Evolutionary conservation across 2,113 vertebrate genomes (phyloP).

Genomic region (Callochromis pleurospilus): DNA sequence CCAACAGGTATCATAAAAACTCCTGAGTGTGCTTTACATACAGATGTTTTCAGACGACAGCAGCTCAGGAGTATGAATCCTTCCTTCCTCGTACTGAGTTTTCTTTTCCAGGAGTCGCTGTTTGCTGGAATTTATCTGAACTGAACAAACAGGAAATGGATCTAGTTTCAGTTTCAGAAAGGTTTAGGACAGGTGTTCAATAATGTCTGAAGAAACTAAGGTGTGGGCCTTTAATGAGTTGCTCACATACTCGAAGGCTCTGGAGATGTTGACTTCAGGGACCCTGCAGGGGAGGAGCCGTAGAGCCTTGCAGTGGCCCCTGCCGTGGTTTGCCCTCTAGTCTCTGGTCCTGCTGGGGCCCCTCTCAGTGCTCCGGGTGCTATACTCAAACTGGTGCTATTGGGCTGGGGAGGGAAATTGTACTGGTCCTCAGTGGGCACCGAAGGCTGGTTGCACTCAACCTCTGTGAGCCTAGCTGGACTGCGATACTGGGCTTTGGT

Average conservation of each 20-base stretch:
- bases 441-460: not conserved
- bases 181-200: not conserved
- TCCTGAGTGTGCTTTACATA: not conserved
- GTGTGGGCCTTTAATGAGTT: rapidly evolving
- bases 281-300: slow-evolving; percentile 3
- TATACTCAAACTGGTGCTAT: not conserved
- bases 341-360: not conserved
- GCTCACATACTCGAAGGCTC: not conserved
- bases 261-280: not conserved
- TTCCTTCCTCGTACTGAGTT: not conserved
- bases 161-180: not conserved
- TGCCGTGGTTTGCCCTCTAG: not conserved
- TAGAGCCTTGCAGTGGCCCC: not conserved
- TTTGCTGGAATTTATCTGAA: slow-evolving; percentile 12
- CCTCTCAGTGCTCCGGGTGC: not conserved
- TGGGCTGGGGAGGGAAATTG: not conserved
- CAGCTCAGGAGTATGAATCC: slow-evolving; percentile 7
- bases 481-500: not conserved
- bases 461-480: not conserved
- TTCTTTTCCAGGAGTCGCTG: slow-evolving; percentile 18
- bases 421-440: slow-evolving; percentile 38
- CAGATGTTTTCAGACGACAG: slow-evolving; percentile 26
- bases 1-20: not conserved
- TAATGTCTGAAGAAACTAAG: not conserved
- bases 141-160: not conserved